Percentiles rank a stretch among this genome's conserved stretches.
phyloP scores from a whole-genome alignment of 2,113 vertebrate genomes.

The Camelus dromedarius region DNA sequence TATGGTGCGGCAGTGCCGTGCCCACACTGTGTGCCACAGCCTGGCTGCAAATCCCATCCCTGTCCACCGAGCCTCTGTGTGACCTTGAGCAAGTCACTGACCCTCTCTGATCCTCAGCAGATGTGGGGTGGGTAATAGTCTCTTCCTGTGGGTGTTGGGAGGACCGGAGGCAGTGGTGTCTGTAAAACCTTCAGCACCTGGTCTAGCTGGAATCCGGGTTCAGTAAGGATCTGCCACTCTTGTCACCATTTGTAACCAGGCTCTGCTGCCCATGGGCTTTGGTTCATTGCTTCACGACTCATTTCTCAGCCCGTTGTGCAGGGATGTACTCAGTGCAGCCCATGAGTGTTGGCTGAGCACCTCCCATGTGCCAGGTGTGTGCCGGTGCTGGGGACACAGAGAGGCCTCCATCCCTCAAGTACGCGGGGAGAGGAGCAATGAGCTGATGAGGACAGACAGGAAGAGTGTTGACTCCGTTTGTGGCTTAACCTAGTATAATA shows the following conservation, averaged over 20 bases:
- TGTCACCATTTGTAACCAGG: rapidly evolving
- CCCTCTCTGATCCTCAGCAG: background rate
- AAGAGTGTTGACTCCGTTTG: rapidly evolving
- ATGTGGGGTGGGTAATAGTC: too few relatives aligned
- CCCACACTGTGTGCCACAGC: rapidly evolving
- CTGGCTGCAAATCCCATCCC: background rate
- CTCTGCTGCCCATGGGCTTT: rapidly evolving
- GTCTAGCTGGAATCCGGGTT: background rate
- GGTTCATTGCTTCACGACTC: background rate
- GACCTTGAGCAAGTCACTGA: background rate
- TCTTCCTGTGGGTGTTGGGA: background rate
- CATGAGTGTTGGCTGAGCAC: background rate
- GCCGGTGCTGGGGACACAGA: background rate
- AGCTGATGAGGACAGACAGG: background rate
- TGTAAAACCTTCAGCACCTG: rapidly evolving
- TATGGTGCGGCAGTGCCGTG: rapidly evolving
- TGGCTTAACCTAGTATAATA: rapidly evolving
- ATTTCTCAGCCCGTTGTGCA: rapidly evolving
- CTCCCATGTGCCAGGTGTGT: background rate
- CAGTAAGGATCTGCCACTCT: background rate
- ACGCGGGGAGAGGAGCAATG: background rate
- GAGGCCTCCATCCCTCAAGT: background rate
- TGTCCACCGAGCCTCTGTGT: background rate
- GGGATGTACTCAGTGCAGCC: background rate
- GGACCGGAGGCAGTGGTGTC: background rate